phyloP scores from a whole-genome alignment of 2,113 vertebrate genomes.

The Xiphophorus couchianus region DNA sequence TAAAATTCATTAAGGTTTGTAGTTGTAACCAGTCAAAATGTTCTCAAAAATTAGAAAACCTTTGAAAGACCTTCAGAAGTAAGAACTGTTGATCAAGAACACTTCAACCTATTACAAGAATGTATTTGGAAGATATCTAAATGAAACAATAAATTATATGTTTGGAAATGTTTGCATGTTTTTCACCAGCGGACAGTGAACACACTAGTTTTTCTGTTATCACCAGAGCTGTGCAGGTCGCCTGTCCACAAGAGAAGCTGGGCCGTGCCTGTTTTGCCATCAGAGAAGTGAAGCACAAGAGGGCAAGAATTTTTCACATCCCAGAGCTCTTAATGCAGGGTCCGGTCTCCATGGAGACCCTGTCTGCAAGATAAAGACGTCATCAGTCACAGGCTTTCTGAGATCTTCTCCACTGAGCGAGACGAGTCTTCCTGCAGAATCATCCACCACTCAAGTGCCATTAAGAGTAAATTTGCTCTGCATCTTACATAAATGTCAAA shows the following conservation, averaged over 20 bases:
- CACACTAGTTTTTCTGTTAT: slow-evolving; percentile 19
- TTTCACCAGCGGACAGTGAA: background rate
- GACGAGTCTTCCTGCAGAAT: slow-evolving; percentile 43
- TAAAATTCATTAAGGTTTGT: too few species aligned
- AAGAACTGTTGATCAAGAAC: background rate
- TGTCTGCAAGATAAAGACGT: slow-evolving; percentile 21
- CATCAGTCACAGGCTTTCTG: slow-evolving; percentile 28
- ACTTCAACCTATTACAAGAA: too few species aligned
- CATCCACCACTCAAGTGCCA: slow-evolving; percentile 67
- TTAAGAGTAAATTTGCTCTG: slow-evolving; percentile 72
- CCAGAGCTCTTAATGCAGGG: slow-evolving; percentile 34
- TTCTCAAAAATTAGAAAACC: background rate
- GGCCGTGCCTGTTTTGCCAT: slow-evolving; percentile 43
- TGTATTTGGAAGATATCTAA: too few species aligned
- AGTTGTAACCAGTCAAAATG: too few species aligned
- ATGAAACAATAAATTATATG: too few species aligned
- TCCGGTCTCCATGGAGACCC: slow-evolving; percentile 49
- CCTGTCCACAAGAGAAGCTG: slow-evolving; percentile 61
- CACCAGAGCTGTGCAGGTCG: slow-evolving; percentile 69
- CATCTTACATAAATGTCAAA: slow-evolving; percentile 15
- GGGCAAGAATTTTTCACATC: slow-evolving; percentile 67
- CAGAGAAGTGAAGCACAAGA: slow-evolving; percentile 51
- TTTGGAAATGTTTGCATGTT: background rate
- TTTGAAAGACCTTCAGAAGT: background rate
- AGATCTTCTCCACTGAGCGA: slow-evolving; percentile 11